Evolutionary conservation across 92 coral and sea anemone species (phyloP).

Genomic region (Pocillopora grandis): DNA sequence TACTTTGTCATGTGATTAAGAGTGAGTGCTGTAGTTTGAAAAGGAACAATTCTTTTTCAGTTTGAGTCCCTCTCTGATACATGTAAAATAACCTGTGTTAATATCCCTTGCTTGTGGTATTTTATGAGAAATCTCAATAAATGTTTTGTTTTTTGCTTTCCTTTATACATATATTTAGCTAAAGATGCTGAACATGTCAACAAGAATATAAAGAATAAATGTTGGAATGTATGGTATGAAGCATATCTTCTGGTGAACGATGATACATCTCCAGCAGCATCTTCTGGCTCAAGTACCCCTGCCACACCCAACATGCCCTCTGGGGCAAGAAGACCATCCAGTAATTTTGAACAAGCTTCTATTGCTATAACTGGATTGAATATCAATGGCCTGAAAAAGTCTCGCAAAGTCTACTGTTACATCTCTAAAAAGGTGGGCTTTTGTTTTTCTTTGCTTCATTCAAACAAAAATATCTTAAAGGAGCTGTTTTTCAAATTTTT

Average conservation of each 20-base stretch:
- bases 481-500: neutral
- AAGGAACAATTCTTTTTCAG: too few species aligned
- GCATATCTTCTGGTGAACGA: constrained; percentile 51
- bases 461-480: neutral
- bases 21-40: too few species aligned
- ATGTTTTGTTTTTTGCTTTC: neutral
- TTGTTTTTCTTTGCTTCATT: constrained; percentile 4
- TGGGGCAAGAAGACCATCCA: neutral
- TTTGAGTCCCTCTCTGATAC: too few species aligned
- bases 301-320: neutral
- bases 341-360: constrained; percentile 17
- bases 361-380: constrained; percentile 2
- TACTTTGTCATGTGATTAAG: too few species aligned
- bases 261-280: constrained; percentile 6
- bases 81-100: too few species aligned
- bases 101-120: too few species aligned
- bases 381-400: constrained; percentile 40
- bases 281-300: neutral
- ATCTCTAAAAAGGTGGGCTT: constrained; percentile 74
- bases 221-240: constrained; percentile 93
- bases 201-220: constrained; percentile 71
- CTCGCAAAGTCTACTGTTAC: constrained; percentile 83
- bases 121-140: too few species aligned
- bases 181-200: constrained; percentile 66
- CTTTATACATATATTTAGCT: constrained; percentile 23